Base-by-base conservation (phyloP, 2,797 vertebrate species). In the Ctenochaetus hawaiiensis region DNA sequence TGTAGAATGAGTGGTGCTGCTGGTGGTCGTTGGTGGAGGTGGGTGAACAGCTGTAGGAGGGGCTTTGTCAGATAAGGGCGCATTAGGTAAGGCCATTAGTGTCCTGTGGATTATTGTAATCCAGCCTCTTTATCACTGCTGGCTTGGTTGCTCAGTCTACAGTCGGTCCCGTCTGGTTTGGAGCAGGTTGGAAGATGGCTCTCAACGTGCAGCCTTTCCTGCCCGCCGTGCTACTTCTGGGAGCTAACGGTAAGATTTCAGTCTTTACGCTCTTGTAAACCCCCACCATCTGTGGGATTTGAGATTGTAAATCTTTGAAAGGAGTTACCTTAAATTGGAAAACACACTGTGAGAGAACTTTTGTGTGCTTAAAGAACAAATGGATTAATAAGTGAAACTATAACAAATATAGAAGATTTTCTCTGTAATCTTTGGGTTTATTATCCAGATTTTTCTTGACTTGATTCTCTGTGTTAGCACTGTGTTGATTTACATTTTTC, bases 31-130 rank as follows among this genome's bases (percentile, higher is more conserved):
- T 66, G 67, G 41, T 83, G 67, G 59, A 83, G 54, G 62, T 70
- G 58, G 72, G 37, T 75, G 60, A 83, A 82, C 85, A 87, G 88
- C 84, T 89, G 91, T 85, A 85, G 93, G 91, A 90, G 91, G 91
- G 82, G 91, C 93, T 92, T 92, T 86, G 76, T 65, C 82, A 90
- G 89, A 91, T 93, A 93, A 95, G 92, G 92, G 87, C 76, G 95
- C 91, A 90, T 93, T 93, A 94, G 94, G 86, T 96, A 95, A 96
- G 89, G 89, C 95, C 95, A 95, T 97, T 97, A 96, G 87, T 83
- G 81, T 94, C 91, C 91, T 67, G 85, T 89, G 66, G 94, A 96
- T 97, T 96, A 96, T 82, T 87, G 75, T 97, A 98, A 98, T 97
- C 96, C 95, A 87, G 92, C 90, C 86, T 81, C 85, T 88, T 88